Evolutionary conservation across 2,113 vertebrate genomes (phyloP).

Genomic region (Campylomormyrus numenius): DNA sequence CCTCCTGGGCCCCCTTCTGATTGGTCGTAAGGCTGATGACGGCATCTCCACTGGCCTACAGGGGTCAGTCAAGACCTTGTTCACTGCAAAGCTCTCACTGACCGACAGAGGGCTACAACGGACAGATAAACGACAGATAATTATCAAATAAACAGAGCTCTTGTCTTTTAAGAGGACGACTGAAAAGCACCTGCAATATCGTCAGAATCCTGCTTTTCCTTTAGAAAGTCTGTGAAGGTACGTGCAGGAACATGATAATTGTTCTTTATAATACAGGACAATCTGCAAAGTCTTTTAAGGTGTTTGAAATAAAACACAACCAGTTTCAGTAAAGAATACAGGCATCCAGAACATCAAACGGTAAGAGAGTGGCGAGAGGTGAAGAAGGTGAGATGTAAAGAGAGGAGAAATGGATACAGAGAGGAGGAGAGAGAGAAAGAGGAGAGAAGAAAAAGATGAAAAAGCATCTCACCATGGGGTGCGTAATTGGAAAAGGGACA

Average conservation of each 20-base stretch:
- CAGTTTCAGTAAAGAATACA: neutral
- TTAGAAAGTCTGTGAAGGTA: neutral
- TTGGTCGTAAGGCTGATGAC: slow-evolving; percentile 90
- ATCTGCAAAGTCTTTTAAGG: neutral
- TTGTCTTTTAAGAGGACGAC: neutral
- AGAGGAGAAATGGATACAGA: neutral
- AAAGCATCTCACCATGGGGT: neutral
- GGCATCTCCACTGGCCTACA: slow-evolving; percentile 81
- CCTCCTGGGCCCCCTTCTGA: slow-evolving; percentile 72
- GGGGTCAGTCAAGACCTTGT: slow-evolving; percentile 7
- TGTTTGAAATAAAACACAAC: neutral
- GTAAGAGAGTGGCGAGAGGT: neutral
- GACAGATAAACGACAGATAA: neutral
- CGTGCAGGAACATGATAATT: neutral
- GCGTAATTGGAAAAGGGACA: neutral
- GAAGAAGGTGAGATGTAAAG: neutral
- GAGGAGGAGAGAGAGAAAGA: neutral
- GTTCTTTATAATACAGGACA: neutral
- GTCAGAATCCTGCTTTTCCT: neutral
- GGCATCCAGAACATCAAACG: neutral
- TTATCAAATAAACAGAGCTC: neutral
- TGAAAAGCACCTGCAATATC: neutral
- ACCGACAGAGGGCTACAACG: neutral
- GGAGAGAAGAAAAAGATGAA: neutral
- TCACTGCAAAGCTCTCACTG: neutral